Evolutionary conservation across 2,113 vertebrate species (phyloP).

Genomic region (Daphoenositta chrysoptera): DNA sequence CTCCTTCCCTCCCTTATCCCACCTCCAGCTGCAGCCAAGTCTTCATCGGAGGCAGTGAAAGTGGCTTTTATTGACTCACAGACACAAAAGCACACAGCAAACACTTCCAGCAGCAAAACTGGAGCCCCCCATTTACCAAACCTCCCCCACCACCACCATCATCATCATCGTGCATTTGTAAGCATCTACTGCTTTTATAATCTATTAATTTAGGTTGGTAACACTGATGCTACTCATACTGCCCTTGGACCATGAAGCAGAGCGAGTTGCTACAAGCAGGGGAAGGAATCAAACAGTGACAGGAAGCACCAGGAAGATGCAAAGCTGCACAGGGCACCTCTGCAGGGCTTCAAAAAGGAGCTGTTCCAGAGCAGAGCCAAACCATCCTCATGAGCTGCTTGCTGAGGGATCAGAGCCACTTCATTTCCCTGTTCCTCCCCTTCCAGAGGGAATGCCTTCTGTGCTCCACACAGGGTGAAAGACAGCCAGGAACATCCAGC

Average conservation of each 20-base stretch:
- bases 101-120: neutral
- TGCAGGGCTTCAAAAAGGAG: neutral
- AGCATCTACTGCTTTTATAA: neutral
- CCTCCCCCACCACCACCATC: neutral
- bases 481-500: neutral
- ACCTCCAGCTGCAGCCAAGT: neutral
- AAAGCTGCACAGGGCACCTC: neutral
- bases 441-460: neutral
- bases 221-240: neutral
- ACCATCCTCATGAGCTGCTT: neutral
- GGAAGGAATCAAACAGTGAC: neutral
- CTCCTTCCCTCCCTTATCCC: neutral
- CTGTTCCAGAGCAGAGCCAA: neutral
- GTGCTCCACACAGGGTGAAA: neutral
- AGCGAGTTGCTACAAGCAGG: neutral
- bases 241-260: neutral
- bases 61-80: slow-evolving; percentile 15
- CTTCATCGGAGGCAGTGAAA: neutral
- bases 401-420: neutral
- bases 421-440: neutral
- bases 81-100: neutral
- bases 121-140: neutral
- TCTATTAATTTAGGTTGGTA: neutral
- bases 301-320: neutral
- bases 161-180: neutral